phyloP scores from a whole-genome alignment of 1,140 invertebrate species.

The Parapsyche elsis region DNA sequence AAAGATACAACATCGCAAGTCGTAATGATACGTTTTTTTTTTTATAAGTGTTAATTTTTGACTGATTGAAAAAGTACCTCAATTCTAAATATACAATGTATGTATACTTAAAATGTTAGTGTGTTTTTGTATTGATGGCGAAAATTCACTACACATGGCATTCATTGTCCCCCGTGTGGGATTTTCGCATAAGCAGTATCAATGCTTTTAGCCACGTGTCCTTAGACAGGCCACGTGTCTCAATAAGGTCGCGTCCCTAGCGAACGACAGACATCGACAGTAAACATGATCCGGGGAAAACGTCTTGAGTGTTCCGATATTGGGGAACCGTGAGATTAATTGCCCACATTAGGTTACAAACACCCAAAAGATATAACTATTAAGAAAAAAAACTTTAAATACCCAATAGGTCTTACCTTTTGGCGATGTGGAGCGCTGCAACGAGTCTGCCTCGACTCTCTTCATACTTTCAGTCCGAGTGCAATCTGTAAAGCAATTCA shows the following conservation, averaged over 20 bases:
- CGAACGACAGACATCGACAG: constrained; percentile 27
- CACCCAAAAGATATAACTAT: background rate
- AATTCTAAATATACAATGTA: too few relatives aligned
- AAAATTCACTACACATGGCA: too few relatives aligned
- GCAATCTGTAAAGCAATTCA: background rate
- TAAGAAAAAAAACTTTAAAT: background rate
- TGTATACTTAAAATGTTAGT: too few relatives aligned
- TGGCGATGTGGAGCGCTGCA: too few relatives aligned
- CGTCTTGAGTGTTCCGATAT: constrained; percentile 43
- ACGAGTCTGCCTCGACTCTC: background rate
- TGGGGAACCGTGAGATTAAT: constrained; percentile 32
- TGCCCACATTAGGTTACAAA: constrained; percentile 18
- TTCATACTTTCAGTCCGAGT: background rate
- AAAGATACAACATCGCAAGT: too few relatives aligned
- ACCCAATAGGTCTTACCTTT: too few relatives aligned
- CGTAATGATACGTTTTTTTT: too few relatives aligned
- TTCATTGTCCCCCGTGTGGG: constrained; percentile 8
- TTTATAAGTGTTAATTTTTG: too few relatives aligned
- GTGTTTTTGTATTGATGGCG: too few relatives aligned
- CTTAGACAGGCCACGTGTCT: constrained; percentile 44
- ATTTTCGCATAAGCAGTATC: constrained; percentile 45
- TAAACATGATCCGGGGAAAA: constrained; percentile 47
- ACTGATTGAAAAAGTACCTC: too few relatives aligned
- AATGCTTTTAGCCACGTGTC: constrained; percentile 47
- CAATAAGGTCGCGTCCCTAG: constrained; percentile 8